A percentile compares a stretch with the other conserved stretches of the same genome.
Conservation (phyloP, 2,113 vertebrate genomes). For the Ctenodactylus gundi region DNA sequence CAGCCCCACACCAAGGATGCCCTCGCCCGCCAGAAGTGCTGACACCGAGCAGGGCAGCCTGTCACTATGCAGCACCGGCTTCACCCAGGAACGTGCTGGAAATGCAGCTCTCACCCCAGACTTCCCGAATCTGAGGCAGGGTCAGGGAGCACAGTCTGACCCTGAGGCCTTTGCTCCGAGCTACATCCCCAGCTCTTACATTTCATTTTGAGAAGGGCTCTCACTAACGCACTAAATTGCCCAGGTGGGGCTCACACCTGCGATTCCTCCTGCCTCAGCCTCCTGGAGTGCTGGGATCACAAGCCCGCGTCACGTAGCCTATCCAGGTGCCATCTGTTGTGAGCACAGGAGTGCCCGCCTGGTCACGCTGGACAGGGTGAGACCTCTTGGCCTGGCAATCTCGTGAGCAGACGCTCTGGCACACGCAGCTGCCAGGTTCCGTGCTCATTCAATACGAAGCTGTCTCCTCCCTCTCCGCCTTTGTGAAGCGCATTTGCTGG, state of each 20-base stretch:
- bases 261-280: no score
- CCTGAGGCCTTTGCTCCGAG: neutral
- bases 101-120: neutral
- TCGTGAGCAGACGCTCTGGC: fast-evolving
- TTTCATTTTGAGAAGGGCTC: no score
- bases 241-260: no score
- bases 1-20: fast-evolving
- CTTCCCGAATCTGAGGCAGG: neutral
- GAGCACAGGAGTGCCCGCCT: neutral
- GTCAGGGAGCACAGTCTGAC: no score
- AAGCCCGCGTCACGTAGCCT: no score
- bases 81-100: fast-evolving
- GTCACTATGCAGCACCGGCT: fast-evolving
- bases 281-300: no score
- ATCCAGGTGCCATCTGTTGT: neutral
- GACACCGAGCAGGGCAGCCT: no score
- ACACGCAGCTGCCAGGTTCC: fast-evolving
- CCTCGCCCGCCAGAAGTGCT: fast-evolving
- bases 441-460: fast-evolving
- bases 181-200: neutral
- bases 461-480: neutral
- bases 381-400: fast-evolving
- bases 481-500: neutral
- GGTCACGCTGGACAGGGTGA: fast-evolving
- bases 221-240: no score